phyloP scores from a whole-genome alignment of 1,140 invertebrate genomes.

The Oppia nitens region DNA sequence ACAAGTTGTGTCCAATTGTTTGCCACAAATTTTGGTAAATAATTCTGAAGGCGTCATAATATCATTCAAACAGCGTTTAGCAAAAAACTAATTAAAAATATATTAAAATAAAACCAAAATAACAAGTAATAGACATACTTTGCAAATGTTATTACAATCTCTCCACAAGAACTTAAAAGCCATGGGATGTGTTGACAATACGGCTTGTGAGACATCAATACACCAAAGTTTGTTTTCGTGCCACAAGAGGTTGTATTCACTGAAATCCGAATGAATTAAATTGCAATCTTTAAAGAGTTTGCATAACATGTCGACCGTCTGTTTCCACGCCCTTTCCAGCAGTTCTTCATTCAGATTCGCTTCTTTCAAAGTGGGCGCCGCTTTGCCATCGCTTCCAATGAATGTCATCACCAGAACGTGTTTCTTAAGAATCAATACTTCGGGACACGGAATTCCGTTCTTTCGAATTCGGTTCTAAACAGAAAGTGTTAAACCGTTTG shows the following conservation, averaged over 20 bases:
- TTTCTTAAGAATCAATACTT: slow-evolving; percentile 62
- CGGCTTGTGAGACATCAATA: slow-evolving; percentile 77
- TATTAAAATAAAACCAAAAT: not conserved
- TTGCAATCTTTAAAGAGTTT: slow-evolving; percentile 55
- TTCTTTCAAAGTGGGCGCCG: slow-evolving; percentile 70
- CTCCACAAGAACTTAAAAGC: slow-evolving; percentile 60
- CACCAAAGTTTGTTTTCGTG: slow-evolving; percentile 58
- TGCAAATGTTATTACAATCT: slow-evolving; percentile 54
- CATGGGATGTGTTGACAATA: slow-evolving; percentile 60
- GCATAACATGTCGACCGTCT: slow-evolving; percentile 38
- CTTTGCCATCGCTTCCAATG: slow-evolving; percentile 52
- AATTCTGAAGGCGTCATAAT: not conserved
- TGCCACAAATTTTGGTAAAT: slow-evolving; percentile 11
- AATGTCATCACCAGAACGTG: slow-evolving; percentile 78
- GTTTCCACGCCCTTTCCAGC: slow-evolving; percentile 4
- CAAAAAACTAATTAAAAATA: slow-evolving; percentile 13
- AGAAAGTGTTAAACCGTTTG: not conserved
- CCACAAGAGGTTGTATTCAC: slow-evolving; percentile 79
- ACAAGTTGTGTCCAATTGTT: slow-evolving; percentile 1
- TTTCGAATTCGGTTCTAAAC: slow-evolving; percentile 23
- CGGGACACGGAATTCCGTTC: slow-evolving; percentile 50
- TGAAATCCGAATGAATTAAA: slow-evolving; percentile 76
- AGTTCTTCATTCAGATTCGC: slow-evolving; percentile 28
- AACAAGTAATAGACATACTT: not conserved
- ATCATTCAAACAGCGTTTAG: slow-evolving; percentile 3